These are phyloP conservation scores for Adrianichthys oophorus DNA, from an alignment of 2,797 vertebrate genomes.

Conservation along the genomic window DNA sequence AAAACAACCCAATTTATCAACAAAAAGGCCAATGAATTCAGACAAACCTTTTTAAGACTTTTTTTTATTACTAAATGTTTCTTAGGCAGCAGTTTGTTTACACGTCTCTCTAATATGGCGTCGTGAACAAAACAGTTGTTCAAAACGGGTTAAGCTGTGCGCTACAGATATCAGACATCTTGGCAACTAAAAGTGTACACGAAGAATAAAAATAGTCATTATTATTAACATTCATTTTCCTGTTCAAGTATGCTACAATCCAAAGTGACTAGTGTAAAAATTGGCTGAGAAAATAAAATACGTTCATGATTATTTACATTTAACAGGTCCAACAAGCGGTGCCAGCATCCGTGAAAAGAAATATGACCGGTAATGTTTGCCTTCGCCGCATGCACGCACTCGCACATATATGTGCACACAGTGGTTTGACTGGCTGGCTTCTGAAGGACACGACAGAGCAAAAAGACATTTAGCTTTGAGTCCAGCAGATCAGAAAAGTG, in stretches of 20 bases:
- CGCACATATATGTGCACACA: slow-evolving; percentile 25
- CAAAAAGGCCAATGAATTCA: slow-evolving; percentile 1
- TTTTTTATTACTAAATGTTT: slow-evolving; percentile 76
- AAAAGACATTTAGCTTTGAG: slow-evolving; percentile 28
- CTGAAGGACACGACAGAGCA: slow-evolving; percentile 26
- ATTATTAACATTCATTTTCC: slow-evolving; percentile 71
- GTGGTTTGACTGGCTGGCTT: slow-evolving; percentile 42
- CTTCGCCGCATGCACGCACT: slow-evolving; percentile 10
- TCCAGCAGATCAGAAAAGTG: slow-evolving; percentile 29
- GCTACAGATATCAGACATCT: slow-evolving; percentile 68
- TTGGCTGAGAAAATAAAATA: slow-evolving; percentile 67
- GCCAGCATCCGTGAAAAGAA: not conserved
- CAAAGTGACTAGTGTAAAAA: slow-evolving; percentile 81
- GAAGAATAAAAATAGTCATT: slow-evolving; percentile 51
- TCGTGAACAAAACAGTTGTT: slow-evolving; percentile 70
- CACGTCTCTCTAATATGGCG: slow-evolving; percentile 62
- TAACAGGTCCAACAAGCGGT: slow-evolving; percentile 55
- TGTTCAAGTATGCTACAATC: slow-evolving; percentile 78
- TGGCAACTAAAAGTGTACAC: slow-evolving; percentile 62
- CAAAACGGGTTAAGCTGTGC: slow-evolving; percentile 63
- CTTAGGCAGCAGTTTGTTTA: slow-evolving; percentile 74
- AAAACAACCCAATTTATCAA: too few relatives aligned
- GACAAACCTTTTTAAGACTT: slow-evolving; percentile 33
- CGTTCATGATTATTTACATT: slow-evolving; percentile 66
- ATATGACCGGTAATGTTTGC: slow-evolving; percentile 2